Evolutionary conservation across 2,113 vertebrate genomes (phyloP).

Genomic region (Forbesichthys agassizii): DNA sequence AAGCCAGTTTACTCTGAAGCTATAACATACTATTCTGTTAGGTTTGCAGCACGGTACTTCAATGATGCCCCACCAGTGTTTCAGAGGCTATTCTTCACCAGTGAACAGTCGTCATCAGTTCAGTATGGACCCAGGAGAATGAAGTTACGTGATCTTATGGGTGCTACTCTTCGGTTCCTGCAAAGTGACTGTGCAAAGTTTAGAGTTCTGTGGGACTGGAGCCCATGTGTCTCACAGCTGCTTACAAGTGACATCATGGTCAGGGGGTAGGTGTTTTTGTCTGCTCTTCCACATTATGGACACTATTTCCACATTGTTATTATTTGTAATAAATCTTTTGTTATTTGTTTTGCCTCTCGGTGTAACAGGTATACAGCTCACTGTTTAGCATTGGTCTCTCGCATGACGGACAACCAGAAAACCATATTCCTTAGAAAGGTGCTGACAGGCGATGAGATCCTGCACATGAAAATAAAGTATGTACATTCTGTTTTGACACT

Average conservation of each 20-base stretch:
- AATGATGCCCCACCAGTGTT: constrained; percentile 88
- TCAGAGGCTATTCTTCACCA: constrained; percentile 94
- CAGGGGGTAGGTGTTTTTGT: constrained; percentile 81
- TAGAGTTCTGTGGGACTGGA: constrained; percentile 94
- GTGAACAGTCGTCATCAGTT: constrained; percentile 85
- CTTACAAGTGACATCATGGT: constrained; percentile 93
- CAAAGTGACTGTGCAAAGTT: constrained; percentile 85
- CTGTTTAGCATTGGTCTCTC: constrained; percentile 90
- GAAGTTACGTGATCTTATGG: constrained; percentile 97
- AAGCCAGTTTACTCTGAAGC: background rate
- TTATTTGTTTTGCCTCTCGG: constrained; percentile 1
- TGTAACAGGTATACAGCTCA: constrained; percentile 88
- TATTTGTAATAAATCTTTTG: background rate
- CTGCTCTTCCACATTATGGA: background rate
- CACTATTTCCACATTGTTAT: background rate
- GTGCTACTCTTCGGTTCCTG: constrained; percentile 89
- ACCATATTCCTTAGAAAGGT: constrained; percentile 90
- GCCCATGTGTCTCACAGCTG: constrained; percentile 92
- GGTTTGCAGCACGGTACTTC: constrained; percentile 93
- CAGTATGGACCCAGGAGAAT: constrained; percentile 91
- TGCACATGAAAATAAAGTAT: constrained; percentile 92
- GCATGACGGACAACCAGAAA: constrained; percentile 95
- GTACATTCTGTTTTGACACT: constrained; percentile 25
- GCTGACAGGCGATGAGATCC: constrained; percentile 87
- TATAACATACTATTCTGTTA: constrained; percentile 43